A percentile compares a stretch with the other conserved stretches of the same genome.
These are phyloP conservation scores for Philotrypesis tridentata DNA, from an alignment of 1,140 invertebrate genomes.

Conservation along the genomic window DNA sequence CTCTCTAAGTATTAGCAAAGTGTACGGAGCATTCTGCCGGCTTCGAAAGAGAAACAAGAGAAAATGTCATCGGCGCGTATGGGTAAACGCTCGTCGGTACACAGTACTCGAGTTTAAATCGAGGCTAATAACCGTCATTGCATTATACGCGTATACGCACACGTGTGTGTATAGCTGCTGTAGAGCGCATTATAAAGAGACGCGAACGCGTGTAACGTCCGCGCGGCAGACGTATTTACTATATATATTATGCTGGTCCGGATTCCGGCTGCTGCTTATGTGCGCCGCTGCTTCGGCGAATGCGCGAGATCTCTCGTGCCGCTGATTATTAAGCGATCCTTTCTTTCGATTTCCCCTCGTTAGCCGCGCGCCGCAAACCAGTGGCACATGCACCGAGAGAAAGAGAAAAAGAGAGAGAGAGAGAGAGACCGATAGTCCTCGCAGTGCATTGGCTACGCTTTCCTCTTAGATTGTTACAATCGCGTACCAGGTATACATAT, in stretches of 20 bases:
- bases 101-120: slow-evolving; percentile 26
- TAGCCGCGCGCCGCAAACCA: neutral
- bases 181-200: too few relatives aligned
- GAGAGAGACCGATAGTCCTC: neutral
- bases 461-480: slow-evolving; percentile 16
- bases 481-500: neutral
- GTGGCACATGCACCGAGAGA: neutral
- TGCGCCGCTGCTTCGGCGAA: too few relatives aligned
- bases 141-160: neutral
- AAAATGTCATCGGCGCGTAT: slow-evolving; percentile 30
- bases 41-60: neutral
- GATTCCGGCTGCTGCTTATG: too few relatives aligned
- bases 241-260: neutral
- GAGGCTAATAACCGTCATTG: slow-evolving; percentile 37
- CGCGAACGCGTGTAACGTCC: too few relatives aligned
- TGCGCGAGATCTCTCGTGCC: slow-evolving; percentile 51
- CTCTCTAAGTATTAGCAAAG: too few relatives aligned
- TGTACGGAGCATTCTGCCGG: too few relatives aligned
- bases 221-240: too few relatives aligned
- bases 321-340: slow-evolving; percentile 50
- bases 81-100: neutral
- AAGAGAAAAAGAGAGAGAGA: too few relatives aligned
- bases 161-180: too few relatives aligned
- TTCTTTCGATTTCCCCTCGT: slow-evolving; percentile 41
- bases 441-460: neutral